phyloP scores from a whole-genome alignment of 1,140 invertebrate genomes.

The Heliconius melpomene region DNA sequence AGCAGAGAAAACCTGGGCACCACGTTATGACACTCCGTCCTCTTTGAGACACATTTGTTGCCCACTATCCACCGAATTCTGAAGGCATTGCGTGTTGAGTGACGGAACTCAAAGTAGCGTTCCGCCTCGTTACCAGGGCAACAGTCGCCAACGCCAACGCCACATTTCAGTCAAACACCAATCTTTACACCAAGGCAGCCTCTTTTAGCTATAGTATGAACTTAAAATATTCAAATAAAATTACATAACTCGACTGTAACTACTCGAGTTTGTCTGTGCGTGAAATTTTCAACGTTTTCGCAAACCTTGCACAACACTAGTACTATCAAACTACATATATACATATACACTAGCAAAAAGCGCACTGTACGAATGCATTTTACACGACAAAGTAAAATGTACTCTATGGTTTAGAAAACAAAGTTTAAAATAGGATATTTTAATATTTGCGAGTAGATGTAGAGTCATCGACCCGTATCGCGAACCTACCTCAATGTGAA shows the following conservation, averaged over 20 bases:
- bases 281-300: conserved; percentile 57
- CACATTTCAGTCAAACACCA: too few relatives aligned
- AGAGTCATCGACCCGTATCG: conserved; percentile 73
- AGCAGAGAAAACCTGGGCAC: too few relatives aligned
- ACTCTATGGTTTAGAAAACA: conserved; percentile 34
- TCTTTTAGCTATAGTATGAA: neutral
- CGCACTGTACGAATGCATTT: conserved; percentile 57
- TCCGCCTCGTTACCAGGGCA: too few relatives aligned
- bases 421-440: conserved; percentile 24
- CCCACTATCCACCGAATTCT: too few relatives aligned
- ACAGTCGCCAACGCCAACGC: too few relatives aligned
- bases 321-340: conserved; percentile 57
- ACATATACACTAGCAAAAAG: conserved; percentile 7
- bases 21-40: too few relatives aligned
- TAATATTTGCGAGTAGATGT: conserved; percentile 42
- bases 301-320: conserved; percentile 66
- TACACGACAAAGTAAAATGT: conserved; percentile 34
- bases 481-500: conserved; percentile 75
- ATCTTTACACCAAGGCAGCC: too few relatives aligned
- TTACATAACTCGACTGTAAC: conserved; percentile 22
- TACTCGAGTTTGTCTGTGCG: conserved; percentile 15
- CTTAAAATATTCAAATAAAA: neutral
- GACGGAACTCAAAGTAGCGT: too few relatives aligned
- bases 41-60: too few relatives aligned
- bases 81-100: too few relatives aligned